A percentile compares a stretch with the other conserved stretches of the same genome.
These are phyloP conservation scores for Coilia nasus DNA, from an alignment of 2,797 vertebrate species.

Conservation along the genomic window DNA sequence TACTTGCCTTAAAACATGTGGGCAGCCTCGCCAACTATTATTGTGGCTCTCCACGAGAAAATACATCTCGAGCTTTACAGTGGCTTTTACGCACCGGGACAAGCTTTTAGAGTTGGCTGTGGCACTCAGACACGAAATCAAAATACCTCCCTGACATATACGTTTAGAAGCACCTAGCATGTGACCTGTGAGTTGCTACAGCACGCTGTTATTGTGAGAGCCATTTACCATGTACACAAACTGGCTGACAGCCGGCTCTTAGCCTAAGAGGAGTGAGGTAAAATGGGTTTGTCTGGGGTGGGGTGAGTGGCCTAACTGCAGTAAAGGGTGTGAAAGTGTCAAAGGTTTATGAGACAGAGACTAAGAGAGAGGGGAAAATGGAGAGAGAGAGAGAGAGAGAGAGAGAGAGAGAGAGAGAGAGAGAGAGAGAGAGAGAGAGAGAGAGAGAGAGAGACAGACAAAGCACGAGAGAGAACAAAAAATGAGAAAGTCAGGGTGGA, in stretches of 20 bases:
- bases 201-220: slow-evolving; percentile 11
- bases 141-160: neutral
- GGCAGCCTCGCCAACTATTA: neutral
- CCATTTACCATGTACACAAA: neutral
- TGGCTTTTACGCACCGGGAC: neutral
- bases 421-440: neutral
- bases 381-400: slow-evolving; percentile 26
- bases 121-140: neutral
- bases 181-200: neutral
- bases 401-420: slow-evolving; percentile 8
- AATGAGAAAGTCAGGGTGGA: neutral
- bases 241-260: neutral
- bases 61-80: neutral
- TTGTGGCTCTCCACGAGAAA: neutral
- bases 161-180: neutral
- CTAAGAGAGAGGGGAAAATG: slow-evolving; percentile 33
- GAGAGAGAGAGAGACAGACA: slow-evolving; percentile 41
- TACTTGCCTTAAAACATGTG: neutral
- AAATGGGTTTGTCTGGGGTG: slow-evolving; percentile 24
- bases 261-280: neutral
- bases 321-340: neutral
- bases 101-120: slow-evolving; percentile 30
- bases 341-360: slow-evolving; percentile 31
- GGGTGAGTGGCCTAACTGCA: neutral
- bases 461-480: slow-evolving; percentile 33